Percentiles rank a stretch among this genome's conserved stretches.
Evolutionary conservation across 2,113 vertebrate species (phyloP).

Genomic region (Cavia aperea): DNA sequence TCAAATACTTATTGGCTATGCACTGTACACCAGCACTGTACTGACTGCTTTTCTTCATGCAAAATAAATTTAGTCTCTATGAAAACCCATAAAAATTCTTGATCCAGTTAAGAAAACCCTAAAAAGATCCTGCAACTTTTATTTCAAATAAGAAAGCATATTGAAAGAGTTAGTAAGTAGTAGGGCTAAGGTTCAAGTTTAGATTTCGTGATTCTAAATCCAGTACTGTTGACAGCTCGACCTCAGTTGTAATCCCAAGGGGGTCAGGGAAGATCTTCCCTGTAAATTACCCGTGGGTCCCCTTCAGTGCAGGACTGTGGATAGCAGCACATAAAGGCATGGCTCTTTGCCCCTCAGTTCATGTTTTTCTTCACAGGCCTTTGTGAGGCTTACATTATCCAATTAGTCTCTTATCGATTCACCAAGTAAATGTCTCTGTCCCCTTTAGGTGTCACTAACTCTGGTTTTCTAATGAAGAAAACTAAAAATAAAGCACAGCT

Average conservation of each 20-base stretch:
- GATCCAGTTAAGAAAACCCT: neutral
- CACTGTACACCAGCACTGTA: neutral
- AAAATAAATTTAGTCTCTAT: neutral
- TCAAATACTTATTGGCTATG: neutral
- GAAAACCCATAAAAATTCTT: too few species aligned
- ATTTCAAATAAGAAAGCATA: neutral
- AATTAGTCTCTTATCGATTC: neutral
- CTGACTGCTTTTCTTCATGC: neutral
- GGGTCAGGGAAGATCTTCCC: neutral
- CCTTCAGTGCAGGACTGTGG: neutral
- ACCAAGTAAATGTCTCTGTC: neutral
- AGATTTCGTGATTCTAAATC: too few species aligned
- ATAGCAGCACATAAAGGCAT: fast-evolving
- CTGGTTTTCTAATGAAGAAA: constrained; percentile 20
- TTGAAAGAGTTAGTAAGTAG: neutral
- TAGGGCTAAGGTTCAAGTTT: neutral
- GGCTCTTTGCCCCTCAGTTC: neutral
- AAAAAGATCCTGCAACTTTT: neutral
- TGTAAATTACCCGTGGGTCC: neutral
- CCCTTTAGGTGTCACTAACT: neutral
- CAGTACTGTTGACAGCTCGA: neutral
- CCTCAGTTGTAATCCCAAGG: neutral
- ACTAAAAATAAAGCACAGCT: constrained; percentile 28
- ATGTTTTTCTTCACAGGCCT: neutral
- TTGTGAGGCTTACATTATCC: neutral